Conservation (phyloP, 1,140 invertebrate species). For the Panagrolaimus sp. region DNA sequence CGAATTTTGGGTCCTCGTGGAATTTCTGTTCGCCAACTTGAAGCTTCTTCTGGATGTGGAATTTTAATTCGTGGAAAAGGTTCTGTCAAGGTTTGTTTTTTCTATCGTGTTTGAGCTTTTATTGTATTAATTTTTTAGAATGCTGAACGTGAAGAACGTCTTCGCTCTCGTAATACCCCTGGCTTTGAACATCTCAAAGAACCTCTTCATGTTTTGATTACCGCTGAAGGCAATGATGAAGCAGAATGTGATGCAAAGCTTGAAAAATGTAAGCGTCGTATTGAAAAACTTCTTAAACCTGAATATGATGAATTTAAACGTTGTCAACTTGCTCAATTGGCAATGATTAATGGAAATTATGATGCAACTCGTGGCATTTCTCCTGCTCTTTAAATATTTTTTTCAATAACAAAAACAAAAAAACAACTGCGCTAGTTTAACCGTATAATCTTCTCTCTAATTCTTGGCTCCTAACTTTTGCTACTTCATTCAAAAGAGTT, state of each 20-base stretch:
- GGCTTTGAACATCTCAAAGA: slow-evolving; percentile 99
- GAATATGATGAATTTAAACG: slow-evolving; percentile 48
- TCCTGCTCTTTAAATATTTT: no score
- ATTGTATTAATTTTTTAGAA: slow-evolving; percentile 31
- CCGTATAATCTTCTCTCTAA: neutral
- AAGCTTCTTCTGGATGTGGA: slow-evolving; percentile 99
- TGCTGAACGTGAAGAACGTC: slow-evolving; percentile 23
- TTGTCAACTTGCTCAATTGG: slow-evolving; percentile 43
- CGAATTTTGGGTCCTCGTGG: slow-evolving; percentile 95
- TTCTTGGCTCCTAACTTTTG: neutral
- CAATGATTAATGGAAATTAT: slow-evolving; percentile 44
- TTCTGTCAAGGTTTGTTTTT: slow-evolving; percentile 89
- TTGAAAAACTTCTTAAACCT: slow-evolving; percentile 39
- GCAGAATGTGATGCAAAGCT: slow-evolving; percentile 30
- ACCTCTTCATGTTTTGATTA: slow-evolving; percentile 89
- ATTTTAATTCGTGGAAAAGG: slow-evolving; percentile 99
- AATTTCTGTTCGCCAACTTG: slow-evolving; percentile 98
- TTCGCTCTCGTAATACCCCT: slow-evolving; percentile 75
- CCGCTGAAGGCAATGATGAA: slow-evolving; percentile 26
- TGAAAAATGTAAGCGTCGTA: slow-evolving; percentile 18
- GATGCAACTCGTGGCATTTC: no score
- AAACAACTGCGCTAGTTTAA: neutral
- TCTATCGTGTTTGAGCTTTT: neutral
- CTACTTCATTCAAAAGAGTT: neutral
- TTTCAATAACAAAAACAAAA: no score